These are phyloP conservation scores for Cebidichthys violaceus DNA, from an alignment of 2,113 vertebrate species.

Conservation along the genomic window DNA sequence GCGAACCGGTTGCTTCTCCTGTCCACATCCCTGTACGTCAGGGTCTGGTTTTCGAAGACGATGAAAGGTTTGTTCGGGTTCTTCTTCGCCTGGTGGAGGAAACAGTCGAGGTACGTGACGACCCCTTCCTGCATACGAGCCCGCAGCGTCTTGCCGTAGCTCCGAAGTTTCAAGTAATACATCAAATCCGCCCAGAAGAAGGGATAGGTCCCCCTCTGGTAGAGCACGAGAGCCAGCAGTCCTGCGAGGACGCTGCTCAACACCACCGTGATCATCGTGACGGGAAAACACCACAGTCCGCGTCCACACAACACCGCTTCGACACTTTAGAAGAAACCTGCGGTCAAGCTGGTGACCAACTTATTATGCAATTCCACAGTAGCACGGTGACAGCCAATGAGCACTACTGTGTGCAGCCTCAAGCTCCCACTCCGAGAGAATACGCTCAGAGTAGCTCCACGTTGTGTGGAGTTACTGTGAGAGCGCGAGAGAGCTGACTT, in stretches of 20 bases:
- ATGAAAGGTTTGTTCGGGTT: slow-evolving; percentile 88
- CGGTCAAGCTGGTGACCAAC: too few relatives aligned
- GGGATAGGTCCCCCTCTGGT: slow-evolving; percentile 83
- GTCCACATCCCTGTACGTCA: slow-evolving; percentile 88
- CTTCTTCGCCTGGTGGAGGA: slow-evolving; percentile 81
- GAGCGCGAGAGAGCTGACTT: too few relatives aligned
- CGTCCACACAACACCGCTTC: not conserved
- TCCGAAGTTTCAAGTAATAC: slow-evolving; percentile 82
- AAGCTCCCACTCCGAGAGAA: too few relatives aligned
- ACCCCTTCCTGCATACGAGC: slow-evolving; percentile 75
- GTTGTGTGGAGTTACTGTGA: too few relatives aligned
- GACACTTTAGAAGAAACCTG: too few relatives aligned
- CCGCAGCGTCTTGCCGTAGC: slow-evolving; percentile 65
- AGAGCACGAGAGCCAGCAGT: slow-evolving; percentile 73
- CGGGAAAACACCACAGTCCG: not conserved
- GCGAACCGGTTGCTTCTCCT: slow-evolving; percentile 86
- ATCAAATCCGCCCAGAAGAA: slow-evolving; percentile 89
- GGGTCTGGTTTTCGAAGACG: slow-evolving; percentile 81
- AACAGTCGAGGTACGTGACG: slow-evolving; percentile 87
- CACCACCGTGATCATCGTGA: slow-evolving; percentile 75
- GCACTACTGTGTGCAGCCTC: too few relatives aligned
- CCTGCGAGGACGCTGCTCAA: slow-evolving; percentile 73
- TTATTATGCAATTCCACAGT: too few relatives aligned
- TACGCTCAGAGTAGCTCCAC: too few relatives aligned
- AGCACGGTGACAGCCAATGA: too few relatives aligned